A percentile compares a stretch with the other conserved stretches of the same genome.
Conservation (phyloP, 2,888 invertebrate genomes). For the Nysson spinosus region DNA sequence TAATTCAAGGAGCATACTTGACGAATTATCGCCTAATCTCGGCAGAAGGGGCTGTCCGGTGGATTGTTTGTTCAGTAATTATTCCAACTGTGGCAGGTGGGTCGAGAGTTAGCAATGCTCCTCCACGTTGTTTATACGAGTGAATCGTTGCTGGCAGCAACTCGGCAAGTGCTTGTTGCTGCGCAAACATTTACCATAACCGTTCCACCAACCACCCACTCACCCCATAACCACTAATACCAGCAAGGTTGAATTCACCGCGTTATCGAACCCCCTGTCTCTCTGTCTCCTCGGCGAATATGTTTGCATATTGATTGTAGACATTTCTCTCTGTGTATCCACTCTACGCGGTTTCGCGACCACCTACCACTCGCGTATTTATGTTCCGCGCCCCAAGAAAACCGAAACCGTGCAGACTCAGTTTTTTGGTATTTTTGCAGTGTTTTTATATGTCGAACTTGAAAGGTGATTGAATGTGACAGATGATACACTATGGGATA, state of each 20-base stretch:
- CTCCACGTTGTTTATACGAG: constrained; percentile 59
- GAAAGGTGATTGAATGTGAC: no score
- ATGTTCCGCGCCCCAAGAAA: not conserved
- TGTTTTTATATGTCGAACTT: no score
- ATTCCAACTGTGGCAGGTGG: constrained; percentile 51
- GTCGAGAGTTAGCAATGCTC: constrained; percentile 44
- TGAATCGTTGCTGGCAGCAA: constrained; percentile 57
- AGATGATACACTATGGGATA: no score
- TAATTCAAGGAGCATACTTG: constrained; percentile 42
- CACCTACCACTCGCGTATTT: not conserved
- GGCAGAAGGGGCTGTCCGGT: constrained; percentile 1
- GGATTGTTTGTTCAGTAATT: constrained; percentile 59
- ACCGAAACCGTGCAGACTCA: no score
- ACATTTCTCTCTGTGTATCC: not conserved
- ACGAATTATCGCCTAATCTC: constrained; percentile 54
- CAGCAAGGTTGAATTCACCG: not conserved
- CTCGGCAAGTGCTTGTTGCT: constrained; percentile 12
- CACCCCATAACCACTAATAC: constrained; percentile 2
- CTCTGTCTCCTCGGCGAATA: not conserved
- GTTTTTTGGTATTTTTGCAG: no score
- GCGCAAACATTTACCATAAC: constrained; percentile 39
- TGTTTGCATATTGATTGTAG: constrained; percentile 20
- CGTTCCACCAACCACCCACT: constrained; percentile 4
- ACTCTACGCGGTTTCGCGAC: not conserved
- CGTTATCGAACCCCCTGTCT: not conserved